Evolutionary conservation across 2,113 vertebrate species (phyloP).

Genomic region (Ophiodon elongatus): DNA sequence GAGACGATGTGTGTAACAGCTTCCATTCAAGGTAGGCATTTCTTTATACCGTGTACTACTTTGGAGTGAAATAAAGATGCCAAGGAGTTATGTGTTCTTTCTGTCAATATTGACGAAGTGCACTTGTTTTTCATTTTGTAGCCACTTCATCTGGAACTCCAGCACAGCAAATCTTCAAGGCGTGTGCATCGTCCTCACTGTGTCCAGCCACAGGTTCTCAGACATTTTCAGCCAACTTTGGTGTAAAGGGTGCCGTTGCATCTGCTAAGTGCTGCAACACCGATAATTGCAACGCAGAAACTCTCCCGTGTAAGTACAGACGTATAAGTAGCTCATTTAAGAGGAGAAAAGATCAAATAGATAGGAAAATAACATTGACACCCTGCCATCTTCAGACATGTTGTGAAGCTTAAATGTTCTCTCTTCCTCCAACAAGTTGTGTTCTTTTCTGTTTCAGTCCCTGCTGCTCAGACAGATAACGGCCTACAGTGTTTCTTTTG

Average conservation of each 20-base stretch:
- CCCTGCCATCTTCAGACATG: neutral
- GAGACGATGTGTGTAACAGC: conserved; percentile 11
- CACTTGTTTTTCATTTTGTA: neutral
- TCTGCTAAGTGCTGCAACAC: neutral
- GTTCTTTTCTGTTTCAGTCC: neutral
- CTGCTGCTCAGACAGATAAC: neutral
- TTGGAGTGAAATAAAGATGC: neutral
- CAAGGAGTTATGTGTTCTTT: neutral
- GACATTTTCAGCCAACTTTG: neutral
- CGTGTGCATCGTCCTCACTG: neutral
- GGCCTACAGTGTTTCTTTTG: neutral
- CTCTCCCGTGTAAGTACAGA: neutral
- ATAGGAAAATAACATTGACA: neutral
- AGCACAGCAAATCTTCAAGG: neutral
- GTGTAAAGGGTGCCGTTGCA: rapidly evolving
- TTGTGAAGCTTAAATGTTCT: neutral
- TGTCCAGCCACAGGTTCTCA: neutral
- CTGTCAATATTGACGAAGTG: neutral
- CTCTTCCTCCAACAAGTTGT: neutral
- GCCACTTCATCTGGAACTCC: rapidly evolving
- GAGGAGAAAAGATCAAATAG: neutral
- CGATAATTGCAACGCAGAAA: neutral
- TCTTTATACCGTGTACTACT: neutral
- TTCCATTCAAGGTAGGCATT: neutral
- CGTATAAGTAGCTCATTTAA: neutral